These are phyloP conservation scores for Caenorhabditis sp. DNA, from an alignment of 2,888 invertebrate species.

Conservation along the genomic window DNA sequence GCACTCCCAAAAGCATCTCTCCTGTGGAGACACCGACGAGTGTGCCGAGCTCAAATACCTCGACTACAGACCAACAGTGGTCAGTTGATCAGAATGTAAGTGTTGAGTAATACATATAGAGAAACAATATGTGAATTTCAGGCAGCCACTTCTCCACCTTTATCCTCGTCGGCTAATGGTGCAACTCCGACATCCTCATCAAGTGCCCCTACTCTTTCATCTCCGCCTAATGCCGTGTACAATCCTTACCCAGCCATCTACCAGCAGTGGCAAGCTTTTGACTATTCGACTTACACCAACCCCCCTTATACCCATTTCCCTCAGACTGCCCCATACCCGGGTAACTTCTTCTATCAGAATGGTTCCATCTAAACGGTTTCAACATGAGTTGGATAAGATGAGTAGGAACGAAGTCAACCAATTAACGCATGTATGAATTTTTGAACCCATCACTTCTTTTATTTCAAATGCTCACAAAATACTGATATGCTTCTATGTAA, in stretches of 20 bases:
- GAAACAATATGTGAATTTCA: slow-evolving; percentile 8
- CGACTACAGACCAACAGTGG: slow-evolving; percentile 45
- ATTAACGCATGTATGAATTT: neutral
- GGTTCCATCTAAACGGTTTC: slow-evolving; percentile 43
- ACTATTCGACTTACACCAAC: slow-evolving; percentile 43
- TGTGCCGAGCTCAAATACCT: slow-evolving; percentile 46
- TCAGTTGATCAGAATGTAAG: slow-evolving; percentile 31
- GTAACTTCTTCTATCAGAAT: slow-evolving; percentile 56
- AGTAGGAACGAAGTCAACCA: slow-evolving; percentile 6
- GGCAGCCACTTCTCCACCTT: slow-evolving; percentile 29
- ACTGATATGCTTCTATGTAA: too few relatives aligned
- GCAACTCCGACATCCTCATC: slow-evolving; percentile 22
- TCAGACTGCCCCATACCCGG: slow-evolving; percentile 36
- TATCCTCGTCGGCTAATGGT: slow-evolving; percentile 9
- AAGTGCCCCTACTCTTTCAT: slow-evolving; percentile 6
- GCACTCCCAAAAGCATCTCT: slow-evolving; percentile 63
- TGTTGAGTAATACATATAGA: neutral
- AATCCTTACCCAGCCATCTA: slow-evolving; percentile 56
- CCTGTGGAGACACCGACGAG: slow-evolving; percentile 54
- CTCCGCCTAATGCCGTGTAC: slow-evolving; percentile 54
- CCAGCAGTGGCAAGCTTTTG: slow-evolving; percentile 49
- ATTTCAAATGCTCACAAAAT: too few relatives aligned
- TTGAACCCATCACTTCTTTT: neutral
- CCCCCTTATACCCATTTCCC: slow-evolving; percentile 44
- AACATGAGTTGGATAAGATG: slow-evolving; percentile 2